Evolutionary conservation across 2,113 vertebrate genomes (phyloP).

Genomic region (Hyperopisus bebe): DNA sequence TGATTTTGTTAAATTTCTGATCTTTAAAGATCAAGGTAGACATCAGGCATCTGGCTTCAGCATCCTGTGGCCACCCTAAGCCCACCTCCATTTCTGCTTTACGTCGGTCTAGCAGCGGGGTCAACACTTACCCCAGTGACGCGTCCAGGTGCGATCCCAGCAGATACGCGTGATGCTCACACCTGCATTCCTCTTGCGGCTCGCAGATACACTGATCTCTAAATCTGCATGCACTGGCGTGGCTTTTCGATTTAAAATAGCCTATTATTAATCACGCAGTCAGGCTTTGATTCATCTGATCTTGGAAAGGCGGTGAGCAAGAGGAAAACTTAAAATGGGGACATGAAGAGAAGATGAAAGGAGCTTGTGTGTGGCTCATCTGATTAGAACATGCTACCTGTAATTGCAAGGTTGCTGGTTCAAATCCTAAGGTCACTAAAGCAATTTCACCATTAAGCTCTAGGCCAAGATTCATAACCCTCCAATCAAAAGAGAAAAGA

Average conservation of each 20-base stretch:
- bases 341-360: not conserved
- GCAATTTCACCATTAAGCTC: not conserved
- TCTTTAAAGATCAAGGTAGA: not conserved
- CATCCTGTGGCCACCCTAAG: not conserved
- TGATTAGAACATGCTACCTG: not conserved
- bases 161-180: not conserved
- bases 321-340: not conserved
- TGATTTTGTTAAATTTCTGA: not conserved
- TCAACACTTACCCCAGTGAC: not conserved
- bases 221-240: not conserved
- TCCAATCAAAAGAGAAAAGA: not conserved
- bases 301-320: not conserved
- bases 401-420: not conserved
- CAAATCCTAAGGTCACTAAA: not conserved
- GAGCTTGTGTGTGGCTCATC: not conserved
- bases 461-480: not conserved
- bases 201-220: not conserved
- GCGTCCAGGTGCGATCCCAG: not conserved
- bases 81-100: not conserved
- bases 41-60: not conserved
- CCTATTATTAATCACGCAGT: not conserved
- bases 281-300: not conserved
- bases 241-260: not conserved
- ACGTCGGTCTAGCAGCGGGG: not conserved
- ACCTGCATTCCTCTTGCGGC: not conserved